phyloP scores from a whole-genome alignment of 35 echinoderm and acorn worm genomes.

The Ophiothrix spiculata region DNA sequence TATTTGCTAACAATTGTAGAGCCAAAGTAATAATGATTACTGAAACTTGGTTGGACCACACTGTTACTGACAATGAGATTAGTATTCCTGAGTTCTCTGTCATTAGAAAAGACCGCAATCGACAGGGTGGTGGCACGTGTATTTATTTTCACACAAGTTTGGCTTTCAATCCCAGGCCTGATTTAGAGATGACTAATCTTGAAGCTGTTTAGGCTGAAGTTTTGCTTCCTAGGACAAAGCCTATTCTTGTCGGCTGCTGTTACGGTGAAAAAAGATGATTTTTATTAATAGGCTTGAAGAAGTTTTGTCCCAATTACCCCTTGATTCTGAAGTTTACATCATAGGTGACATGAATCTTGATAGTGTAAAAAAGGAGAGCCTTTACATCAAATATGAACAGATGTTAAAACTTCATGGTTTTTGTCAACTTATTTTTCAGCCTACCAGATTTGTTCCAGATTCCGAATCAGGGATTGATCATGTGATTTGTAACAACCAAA shows the following conservation, averaged over 20 bases:
- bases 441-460: constrained; percentile 1
- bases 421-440: neutral
- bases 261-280: neutral
- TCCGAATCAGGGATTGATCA: neutral
- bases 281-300: neutral
- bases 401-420: constrained; percentile 2
- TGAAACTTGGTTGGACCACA: neutral
- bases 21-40: neutral
- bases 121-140: neutral
- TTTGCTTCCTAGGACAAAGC: neutral
- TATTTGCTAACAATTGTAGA: neutral
- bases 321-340: neutral
- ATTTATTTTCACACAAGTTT: constrained; percentile 1
- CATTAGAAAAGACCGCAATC: neutral
- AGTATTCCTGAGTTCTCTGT: constrained; percentile 2
- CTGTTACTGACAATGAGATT: neutral
- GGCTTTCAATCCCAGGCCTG: neutral
- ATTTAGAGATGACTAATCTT: neutral
- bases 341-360: neutral
- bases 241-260: neutral
- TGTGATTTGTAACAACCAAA: neutral
- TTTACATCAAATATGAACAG: neutral
- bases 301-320: neutral
- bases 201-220: neutral
- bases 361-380: neutral